Percentiles rank a stretch among this genome's conserved stretches.
Conservation (phyloP, 2,888 invertebrate species). For the Cheilosia grossa region DNA sequence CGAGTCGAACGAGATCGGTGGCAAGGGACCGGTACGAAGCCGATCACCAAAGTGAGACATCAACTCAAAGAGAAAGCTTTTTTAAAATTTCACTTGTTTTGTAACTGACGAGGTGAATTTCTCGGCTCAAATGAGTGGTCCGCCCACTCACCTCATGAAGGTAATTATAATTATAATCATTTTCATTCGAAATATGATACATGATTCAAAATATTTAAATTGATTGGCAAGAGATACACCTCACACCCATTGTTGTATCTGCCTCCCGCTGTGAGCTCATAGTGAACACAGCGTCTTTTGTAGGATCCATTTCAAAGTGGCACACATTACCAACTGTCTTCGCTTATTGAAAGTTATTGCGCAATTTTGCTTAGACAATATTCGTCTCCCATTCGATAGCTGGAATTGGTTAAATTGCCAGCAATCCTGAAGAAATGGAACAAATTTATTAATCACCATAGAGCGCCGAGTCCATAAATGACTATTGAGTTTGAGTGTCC, state of each 20-base stretch:
- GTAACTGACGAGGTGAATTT: conserved; percentile 1
- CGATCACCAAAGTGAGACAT: conserved; percentile 1
- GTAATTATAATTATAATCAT: too few species aligned
- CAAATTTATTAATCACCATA: conserved; percentile 28
- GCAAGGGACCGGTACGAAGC: background rate
- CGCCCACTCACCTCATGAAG: conserved; percentile 44
- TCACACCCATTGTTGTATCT: background rate
- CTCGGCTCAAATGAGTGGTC: conserved; percentile 7
- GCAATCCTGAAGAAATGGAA: conserved; percentile 35
- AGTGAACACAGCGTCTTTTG: conserved; percentile 20
- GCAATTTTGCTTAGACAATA: conserved; percentile 12
- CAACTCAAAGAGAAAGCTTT: background rate
- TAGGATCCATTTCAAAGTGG: background rate
- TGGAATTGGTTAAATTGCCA: conserved; percentile 21
- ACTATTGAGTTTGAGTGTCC: background rate
- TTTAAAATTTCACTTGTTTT: conserved; percentile 27
- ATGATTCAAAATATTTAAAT: conserved; percentile 32
- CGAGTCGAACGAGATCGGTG: background rate
- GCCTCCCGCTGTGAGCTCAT: conserved; percentile 37
- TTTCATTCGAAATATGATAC: conserved; percentile 35
- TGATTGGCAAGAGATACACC: background rate
- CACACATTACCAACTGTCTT: background rate
- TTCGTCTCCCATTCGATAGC: background rate
- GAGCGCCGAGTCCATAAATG: background rate
- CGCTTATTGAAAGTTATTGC: conserved; percentile 30